phyloP scores from a whole-genome alignment of 2,113 vertebrate species.

The Cyprinodon brontotheroides region DNA sequence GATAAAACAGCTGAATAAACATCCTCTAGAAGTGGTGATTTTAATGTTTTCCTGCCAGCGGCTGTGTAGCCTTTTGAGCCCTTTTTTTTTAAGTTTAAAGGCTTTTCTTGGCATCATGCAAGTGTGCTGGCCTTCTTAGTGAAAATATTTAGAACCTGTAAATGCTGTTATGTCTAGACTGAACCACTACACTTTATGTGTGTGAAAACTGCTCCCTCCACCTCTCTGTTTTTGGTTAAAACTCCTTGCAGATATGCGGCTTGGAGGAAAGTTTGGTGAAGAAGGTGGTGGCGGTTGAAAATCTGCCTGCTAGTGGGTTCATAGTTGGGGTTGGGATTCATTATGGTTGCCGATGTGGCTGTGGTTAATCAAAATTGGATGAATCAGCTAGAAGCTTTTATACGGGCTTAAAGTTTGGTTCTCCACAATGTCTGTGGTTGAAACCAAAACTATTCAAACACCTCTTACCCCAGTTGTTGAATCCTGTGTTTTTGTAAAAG shows the following conservation, averaged over 20 bases:
- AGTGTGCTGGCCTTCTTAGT: not conserved
- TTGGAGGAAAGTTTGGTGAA: conserved; percentile 14
- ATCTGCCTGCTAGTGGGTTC: conserved; percentile 26
- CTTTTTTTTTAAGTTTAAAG: not conserved
- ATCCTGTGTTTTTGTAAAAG: conserved; percentile 35
- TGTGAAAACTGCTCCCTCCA: not conserved
- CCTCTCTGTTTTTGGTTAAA: not conserved
- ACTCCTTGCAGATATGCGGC: conserved; percentile 26
- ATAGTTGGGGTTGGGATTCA: conserved; percentile 17
- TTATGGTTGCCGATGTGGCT: conserved; percentile 39
- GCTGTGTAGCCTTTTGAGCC: not conserved
- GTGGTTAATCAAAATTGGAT: conserved; percentile 27
- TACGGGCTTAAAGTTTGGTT: conserved; percentile 27
- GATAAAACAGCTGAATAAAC: conserved; percentile 1
- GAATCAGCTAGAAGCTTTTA: conserved; percentile 49
- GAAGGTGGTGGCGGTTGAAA: conserved; percentile 26
- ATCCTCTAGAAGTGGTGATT: not conserved
- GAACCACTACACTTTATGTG: not conserved
- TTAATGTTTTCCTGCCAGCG: not conserved
- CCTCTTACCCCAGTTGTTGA: conserved; percentile 6
- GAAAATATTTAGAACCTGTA: not conserved
- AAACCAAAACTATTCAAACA: conserved; percentile 36
- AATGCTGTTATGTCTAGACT: conserved; percentile 1
- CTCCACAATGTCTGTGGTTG: conserved; percentile 23
- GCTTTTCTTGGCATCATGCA: not conserved